Base-by-base conservation (phyloP, 2,797 vertebrate species). In the Sebastes vulpes region DNA sequence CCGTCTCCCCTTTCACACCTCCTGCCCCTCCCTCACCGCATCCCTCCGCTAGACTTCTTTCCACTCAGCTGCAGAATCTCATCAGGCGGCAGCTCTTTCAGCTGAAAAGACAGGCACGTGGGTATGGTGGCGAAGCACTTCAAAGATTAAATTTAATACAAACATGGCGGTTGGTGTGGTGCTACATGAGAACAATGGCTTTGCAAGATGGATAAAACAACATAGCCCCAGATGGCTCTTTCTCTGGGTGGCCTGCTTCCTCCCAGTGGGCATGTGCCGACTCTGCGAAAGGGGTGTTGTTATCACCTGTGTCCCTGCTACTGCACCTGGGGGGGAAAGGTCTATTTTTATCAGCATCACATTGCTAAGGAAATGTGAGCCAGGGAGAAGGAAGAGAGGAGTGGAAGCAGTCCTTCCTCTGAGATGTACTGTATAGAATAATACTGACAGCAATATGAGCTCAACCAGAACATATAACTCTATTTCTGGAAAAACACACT, bases 231-330 rank as follows among this genome's bases (percentile, higher is more conserved):
- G 92, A 94, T 95, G 92, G 94, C 86, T 70, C 70, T 79, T 86
- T 89, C 90, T 76, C 73, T 72, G 79, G 91, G 89, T 87, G 81
- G 89, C 83, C 77, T 74, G 83, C 65, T 77, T 84, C 79, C 76
- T 87, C 89, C 83, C 91, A 85, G 86, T 84, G 70, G 82, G 89
- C 81, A 81, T 80, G 79, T 87, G 88, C 82, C 65, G 61, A 75
- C 78, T 87, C 75, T 69, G 83, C 58, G 38, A 89, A 85, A 87
- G 72, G 84, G 83, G 86, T 92, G 91, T 90, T 90, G 86, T 90
- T 94, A 91, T 93, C 93, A 91, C 95, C 93, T 89, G 88, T 90
- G 89, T 93, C 89, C 88, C 90, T 85, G 85, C 74, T 70, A 71
- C 77, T 75, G 86, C 86, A 92, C 93, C 92, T 93, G 69, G 70